Evolutionary conservation across 2,797 vertebrate genomes (phyloP), one percentile per base, ranked within the genome.

Genomic region (Coilia nasus): DNA sequence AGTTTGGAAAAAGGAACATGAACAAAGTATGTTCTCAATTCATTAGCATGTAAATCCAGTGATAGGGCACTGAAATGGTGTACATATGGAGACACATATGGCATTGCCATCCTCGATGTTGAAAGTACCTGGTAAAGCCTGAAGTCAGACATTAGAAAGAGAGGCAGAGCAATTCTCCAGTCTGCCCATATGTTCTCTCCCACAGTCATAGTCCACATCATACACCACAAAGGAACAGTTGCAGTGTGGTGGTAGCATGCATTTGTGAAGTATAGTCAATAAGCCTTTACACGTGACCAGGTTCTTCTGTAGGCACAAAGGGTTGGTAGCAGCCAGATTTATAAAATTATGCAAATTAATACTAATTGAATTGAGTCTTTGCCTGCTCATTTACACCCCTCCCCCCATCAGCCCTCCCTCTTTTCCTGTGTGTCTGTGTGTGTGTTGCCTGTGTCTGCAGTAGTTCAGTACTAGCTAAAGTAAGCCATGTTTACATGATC

Each of bases 301-400:
- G 81, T 60, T 57, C 25, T 47, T 71, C 23, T 62, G 50, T 50
- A 44, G 81, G 35, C 81, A 47, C 21, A 35, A 25, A 25, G 15
- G 15, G 71, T 44, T 44, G 71, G 31, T 21, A 78, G 41, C 35
- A 78, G 71, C 35, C 71, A 78, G 35, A 44, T 78, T 44, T 21
- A 35, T 44, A 78, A 44, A 78, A 41, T 41, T 78, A 83, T 85
- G 82, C 23, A 64, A 47, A 67, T 64, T 46, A 54, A 46, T 11
- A 60, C 44, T 84, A 81, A 83, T 59, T 85, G 57, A 85, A 85
- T 87, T 87, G 54, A 78, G 41, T 83, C 81, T 47, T 10, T 85
- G 7, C 23, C 81, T 87, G 31, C 50, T 46, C 17, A 23, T 81
- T 83, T 59, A 46, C 47, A 64, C 31, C 35, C 31, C 31, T 17